These are phyloP conservation scores for Lerema accius DNA, from an alignment of 1,140 invertebrate genomes.

Conservation along the genomic window DNA sequence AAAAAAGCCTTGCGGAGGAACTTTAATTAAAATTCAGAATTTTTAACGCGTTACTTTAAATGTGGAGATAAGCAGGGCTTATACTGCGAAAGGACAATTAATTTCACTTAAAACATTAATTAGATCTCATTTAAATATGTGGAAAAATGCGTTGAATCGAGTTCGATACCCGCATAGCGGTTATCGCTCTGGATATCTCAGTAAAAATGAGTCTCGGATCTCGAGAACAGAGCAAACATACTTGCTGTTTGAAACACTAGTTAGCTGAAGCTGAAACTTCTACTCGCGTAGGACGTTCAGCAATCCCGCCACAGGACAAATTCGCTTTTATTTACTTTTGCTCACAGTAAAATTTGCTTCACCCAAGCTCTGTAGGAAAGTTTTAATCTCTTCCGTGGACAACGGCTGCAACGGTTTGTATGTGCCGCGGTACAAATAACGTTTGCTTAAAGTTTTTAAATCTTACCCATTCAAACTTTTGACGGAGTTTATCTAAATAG, in stretches of 20 bases:
- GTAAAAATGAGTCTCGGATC: slow-evolving; percentile 10
- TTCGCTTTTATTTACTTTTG: slow-evolving; percentile 78
- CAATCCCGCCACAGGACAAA: slow-evolving; percentile 68
- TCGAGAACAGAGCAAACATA: slow-evolving; percentile 37
- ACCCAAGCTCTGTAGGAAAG: slow-evolving; percentile 64
- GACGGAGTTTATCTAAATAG: background rate
- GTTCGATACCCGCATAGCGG: slow-evolving; percentile 12
- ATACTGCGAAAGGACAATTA: slow-evolving; percentile 46
- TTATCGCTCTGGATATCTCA: slow-evolving; percentile 27
- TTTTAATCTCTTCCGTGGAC: slow-evolving; percentile 67
- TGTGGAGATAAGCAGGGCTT: slow-evolving; percentile 43
- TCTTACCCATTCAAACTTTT: background rate
- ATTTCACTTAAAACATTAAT: slow-evolving; percentile 54
- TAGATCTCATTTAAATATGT: slow-evolving; percentile 42
- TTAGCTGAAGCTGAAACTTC: slow-evolving; percentile 53
- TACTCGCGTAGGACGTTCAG: slow-evolving; percentile 54
- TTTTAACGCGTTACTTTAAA: slow-evolving; percentile 51
- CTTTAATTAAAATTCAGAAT: slow-evolving; percentile 69
- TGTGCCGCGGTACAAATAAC: slow-evolving; percentile 34
- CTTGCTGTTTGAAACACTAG: slow-evolving; percentile 48
- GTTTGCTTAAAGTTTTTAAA: slow-evolving; percentile 4
- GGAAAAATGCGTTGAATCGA: slow-evolving; percentile 29
- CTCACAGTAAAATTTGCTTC: slow-evolving; percentile 69
- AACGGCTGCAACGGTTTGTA: slow-evolving; percentile 43
- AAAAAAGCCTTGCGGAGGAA: slow-evolving; percentile 57